Base-by-base conservation (phyloP, 2,113 vertebrate genomes). In the Mionectes macconnelli region DNA sequence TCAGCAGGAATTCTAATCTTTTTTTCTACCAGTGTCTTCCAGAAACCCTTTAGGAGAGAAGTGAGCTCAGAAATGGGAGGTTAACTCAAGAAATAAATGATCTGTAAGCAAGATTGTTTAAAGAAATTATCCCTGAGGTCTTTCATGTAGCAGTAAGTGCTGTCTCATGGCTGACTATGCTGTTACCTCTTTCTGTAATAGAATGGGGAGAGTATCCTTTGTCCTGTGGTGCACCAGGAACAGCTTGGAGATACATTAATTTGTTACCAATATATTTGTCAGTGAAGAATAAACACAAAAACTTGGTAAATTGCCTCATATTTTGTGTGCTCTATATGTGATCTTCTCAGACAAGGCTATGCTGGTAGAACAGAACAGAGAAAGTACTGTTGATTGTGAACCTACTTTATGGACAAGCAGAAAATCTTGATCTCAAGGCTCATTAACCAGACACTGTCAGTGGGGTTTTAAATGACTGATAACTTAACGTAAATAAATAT, bases 361-460 rank as follows among this genome's bases (percentile, higher is more conserved):
- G 4, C 12, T 39, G 67, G 42, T 76, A 57, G 77, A 79, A 73
- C 50, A 72, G 79, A 77, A 76, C 44, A 73, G 63, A 64, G 70
- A 17, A 77, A 27, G 39, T 60, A 50, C 59, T 81, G 76, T 64
- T 84, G 44, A 4, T 64, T 56, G 39, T 64, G 18, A 56, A 52
- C 44, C 40, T 67, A 10, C 60, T 72, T 80, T 23, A n/a, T 47
- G 68, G 79, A 70, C 79, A 89, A 53, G 79, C 56, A 90, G 72
- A 90, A 93, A 63, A 93, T 94, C 73, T 59, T 49, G 33, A 74
- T 93, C 78, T 95, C 64, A 47, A 84, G 88, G 76, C 68, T 87
- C 3, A 2, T 90, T 80, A 88, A 77, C 37, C 42, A 64, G 87
- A 52, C 16, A 22, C 27, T 50, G 68, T 76, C 47, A 77, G 35